These are phyloP conservation scores for Dromas ardeola DNA, from an alignment of 2,113 vertebrate genomes.

Conservation along the genomic window DNA sequence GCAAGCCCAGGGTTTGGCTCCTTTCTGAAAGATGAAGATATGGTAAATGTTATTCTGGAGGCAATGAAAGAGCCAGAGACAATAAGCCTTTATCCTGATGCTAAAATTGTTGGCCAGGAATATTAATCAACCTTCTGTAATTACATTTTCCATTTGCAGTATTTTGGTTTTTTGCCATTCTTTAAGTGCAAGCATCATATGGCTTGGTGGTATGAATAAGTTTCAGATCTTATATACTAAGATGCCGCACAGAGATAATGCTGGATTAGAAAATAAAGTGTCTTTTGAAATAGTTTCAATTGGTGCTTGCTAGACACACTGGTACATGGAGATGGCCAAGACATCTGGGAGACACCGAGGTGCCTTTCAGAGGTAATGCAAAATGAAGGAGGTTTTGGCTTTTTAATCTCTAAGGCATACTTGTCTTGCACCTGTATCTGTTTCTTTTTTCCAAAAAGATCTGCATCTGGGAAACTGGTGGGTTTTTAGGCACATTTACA, in stretches of 20 bases:
- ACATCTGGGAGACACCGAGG: background rate
- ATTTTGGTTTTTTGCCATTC: slow-evolving; percentile 29
- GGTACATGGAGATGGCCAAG: background rate
- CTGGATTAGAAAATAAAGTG: background rate
- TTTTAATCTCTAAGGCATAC: background rate
- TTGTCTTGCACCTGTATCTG: background rate
- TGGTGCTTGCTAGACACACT: background rate
- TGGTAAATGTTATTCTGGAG: slow-evolving; percentile 33
- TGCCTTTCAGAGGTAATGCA: background rate
- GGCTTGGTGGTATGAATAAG: background rate
- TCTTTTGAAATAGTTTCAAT: background rate
- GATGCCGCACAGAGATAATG: background rate
- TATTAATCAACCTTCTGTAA: slow-evolving; percentile 45
- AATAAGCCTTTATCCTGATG: slow-evolving; percentile 50
- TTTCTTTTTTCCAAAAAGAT: background rate
- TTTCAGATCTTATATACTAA: background rate
- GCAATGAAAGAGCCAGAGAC: slow-evolving; percentile 35
- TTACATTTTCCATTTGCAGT: slow-evolving; percentile 47
- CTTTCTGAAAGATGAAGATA: slow-evolving; percentile 37
- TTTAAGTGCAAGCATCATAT: background rate
- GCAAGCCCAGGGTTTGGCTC: slow-evolving; percentile 7
- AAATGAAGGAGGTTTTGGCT: background rate
- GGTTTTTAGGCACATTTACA: background rate
- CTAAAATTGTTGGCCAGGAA: slow-evolving; percentile 23
- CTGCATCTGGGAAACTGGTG: background rate